Conservation (phyloP, 1,140 invertebrate species). For the Lepidostoma basale region DNA sequence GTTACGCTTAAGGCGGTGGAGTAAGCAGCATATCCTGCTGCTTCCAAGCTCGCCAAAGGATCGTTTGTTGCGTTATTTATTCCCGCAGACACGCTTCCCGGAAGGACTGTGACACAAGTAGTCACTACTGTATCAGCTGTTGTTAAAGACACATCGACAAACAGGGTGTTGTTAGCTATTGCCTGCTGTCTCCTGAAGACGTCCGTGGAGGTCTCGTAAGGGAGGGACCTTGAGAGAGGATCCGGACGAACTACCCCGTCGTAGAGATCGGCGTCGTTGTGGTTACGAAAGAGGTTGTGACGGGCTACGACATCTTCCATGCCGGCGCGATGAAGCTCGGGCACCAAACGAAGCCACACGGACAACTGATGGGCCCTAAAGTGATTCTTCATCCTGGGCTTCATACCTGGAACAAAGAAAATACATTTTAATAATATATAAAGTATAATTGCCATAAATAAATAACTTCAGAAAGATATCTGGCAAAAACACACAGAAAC, state of each 20-base stretch:
- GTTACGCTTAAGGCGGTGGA: slow-evolving; percentile 85
- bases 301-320: slow-evolving; percentile 84
- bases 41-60: slow-evolving; percentile 76
- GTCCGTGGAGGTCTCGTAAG: slow-evolving; percentile 46
- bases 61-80: slow-evolving; percentile 68
- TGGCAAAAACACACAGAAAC: too few relatives aligned
- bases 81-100: slow-evolving; percentile 50
- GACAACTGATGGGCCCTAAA: slow-evolving; percentile 92
- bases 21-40: slow-evolving; percentile 78
- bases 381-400: slow-evolving; percentile 90
- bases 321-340: slow-evolving; percentile 87
- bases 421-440: neutral
- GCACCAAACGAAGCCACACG: slow-evolving; percentile 91
- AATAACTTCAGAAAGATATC: too few relatives aligned
- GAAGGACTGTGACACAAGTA: slow-evolving; percentile 57
- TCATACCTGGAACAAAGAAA: slow-evolving; percentile 71
- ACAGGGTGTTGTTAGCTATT: slow-evolving; percentile 51
- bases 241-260: slow-evolving; percentile 83
- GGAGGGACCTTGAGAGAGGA: slow-evolving; percentile 64
- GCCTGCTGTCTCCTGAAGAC: slow-evolving; percentile 48
- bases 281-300: slow-evolving; percentile 83
- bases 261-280: slow-evolving; percentile 81
- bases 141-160: slow-evolving; percentile 55
- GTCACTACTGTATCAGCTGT: slow-evolving; percentile 57
- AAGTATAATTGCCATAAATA: neutral